Base-by-base conservation (phyloP, 2,888 invertebrate species). In the Orgyia antiqua region DNA sequence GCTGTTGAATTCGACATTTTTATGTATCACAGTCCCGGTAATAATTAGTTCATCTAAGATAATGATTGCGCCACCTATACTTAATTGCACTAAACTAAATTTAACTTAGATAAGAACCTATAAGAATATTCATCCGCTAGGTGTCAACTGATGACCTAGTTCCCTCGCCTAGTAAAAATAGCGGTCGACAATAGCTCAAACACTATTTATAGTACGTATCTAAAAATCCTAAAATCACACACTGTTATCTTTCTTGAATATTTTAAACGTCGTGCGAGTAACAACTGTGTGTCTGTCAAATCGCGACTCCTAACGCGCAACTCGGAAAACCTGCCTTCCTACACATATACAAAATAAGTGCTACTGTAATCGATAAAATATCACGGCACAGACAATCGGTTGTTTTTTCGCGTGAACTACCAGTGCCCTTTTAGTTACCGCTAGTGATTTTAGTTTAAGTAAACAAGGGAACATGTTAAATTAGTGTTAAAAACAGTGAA, bases 141-240 rank as follows among this genome's bases (percentile, higher is more conserved):
- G 62, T 73, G 70, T 68, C 72, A 67, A 67, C 66, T 38, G 46
- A 37, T 78, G 84, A 83, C 84, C 84, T 68, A 84, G 56, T 77
- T 83, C 63, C 74, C 73, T 74, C 72, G 70, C 58, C 59, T 65
- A 71, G 71, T 78, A 82, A 83, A 84, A 86, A 84, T 84, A 86
- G 82, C 78, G 63, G 48, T 58, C 67, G 70, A 78, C 82, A 82
- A 83, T 80, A 82, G 82, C 84, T 86, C 83, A 68, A 77, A 67
- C 68, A 73, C 83, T 86, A 86, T 84, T 84, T 78, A 68, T 83
- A 83, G 79, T 73, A 66, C 69, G 68, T 77, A 79, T 80, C 72
- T 52, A 72, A 59, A 66, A 76, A 73, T 72, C 72, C 65, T 68
- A 42, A 68, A 70, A 67, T 54, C 65, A 71, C 61, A 67, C 63